phyloP scores from a whole-genome alignment of 2,797 vertebrate species.

The Hephaestus fuliginosus region DNA sequence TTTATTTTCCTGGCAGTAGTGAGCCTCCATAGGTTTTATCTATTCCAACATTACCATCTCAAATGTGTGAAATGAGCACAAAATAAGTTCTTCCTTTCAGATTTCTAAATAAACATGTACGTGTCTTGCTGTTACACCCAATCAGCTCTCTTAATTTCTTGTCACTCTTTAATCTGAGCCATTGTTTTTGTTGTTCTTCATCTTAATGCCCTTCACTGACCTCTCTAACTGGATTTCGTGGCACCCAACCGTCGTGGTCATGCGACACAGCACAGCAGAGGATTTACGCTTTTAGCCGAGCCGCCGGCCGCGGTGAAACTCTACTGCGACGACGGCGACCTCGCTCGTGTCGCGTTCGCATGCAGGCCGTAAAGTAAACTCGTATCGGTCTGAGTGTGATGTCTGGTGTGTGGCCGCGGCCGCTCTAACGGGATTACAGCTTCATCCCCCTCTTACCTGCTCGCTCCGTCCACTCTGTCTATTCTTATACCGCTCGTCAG shows the following conservation, averaged over 20 bases:
- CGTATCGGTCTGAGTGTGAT: conserved; percentile 50
- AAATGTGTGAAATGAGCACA: too few species aligned
- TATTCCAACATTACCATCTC: too few species aligned
- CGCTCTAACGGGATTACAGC: conserved; percentile 61
- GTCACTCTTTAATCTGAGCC: neutral
- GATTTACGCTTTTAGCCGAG: neutral
- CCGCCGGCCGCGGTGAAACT: neutral
- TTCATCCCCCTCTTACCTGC: conserved; percentile 27
- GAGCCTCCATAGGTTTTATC: too few species aligned
- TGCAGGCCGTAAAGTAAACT: conserved; percentile 10
- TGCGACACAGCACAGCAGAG: neutral
- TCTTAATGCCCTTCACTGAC: neutral
- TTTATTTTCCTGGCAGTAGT: too few species aligned
- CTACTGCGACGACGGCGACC: neutral
- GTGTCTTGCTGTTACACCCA: too few species aligned
- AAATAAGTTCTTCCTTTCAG: too few species aligned
- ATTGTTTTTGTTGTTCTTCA: neutral
- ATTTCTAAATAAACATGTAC: too few species aligned
- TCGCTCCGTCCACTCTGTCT: conserved; percentile 38
- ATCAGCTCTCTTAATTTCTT: neutral
- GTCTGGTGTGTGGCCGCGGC: conserved; percentile 50
- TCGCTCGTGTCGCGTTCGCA: neutral
- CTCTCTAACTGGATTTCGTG: conserved; percentile 17
- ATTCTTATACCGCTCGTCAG: conserved; percentile 54
- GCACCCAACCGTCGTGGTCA: neutral